phyloP scores from a whole-genome alignment of 1,140 invertebrate species.

The Venustaconcha ellipsiformis region DNA sequence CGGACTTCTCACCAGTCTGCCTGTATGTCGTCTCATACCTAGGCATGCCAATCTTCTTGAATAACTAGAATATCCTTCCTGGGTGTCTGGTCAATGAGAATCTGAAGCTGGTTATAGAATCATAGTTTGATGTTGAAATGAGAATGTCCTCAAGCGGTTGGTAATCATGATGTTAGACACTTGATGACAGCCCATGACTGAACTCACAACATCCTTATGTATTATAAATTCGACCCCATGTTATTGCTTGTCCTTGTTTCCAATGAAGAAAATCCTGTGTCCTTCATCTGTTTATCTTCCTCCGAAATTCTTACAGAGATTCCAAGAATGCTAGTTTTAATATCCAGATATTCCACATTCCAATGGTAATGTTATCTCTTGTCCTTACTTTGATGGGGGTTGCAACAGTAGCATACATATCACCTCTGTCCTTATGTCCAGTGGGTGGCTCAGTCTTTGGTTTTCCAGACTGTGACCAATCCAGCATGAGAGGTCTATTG shows the following conservation, averaged over 20 bases:
- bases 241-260: neutral
- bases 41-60: no score
- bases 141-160: no score
- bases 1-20: no score
- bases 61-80: no score
- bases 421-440: neutral
- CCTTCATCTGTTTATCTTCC: conserved; percentile 16
- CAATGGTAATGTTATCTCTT: conserved; percentile 6
- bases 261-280: conserved; percentile 15
- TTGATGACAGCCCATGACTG: conserved; percentile 18
- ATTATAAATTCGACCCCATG: conserved; percentile 24
- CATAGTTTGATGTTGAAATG: no score
- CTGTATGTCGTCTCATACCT: no score
- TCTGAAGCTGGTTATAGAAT: no score
- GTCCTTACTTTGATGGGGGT: neutral
- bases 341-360: conserved; percentile 5
- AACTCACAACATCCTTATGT: conserved; percentile 7
- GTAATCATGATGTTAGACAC: neutral
- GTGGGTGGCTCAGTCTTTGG: neutral
- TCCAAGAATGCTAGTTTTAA: neutral
- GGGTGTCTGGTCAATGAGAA: no score
- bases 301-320: conserved; percentile 4
- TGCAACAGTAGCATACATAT: conserved; percentile 4
- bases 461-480: neutral
- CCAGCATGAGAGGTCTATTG: neutral